A percentile compares a stretch with the other conserved stretches of the same genome.
Evolutionary conservation across 2,113 vertebrate genomes (phyloP).

Genomic region (Cyanistes caeruleus): DNA sequence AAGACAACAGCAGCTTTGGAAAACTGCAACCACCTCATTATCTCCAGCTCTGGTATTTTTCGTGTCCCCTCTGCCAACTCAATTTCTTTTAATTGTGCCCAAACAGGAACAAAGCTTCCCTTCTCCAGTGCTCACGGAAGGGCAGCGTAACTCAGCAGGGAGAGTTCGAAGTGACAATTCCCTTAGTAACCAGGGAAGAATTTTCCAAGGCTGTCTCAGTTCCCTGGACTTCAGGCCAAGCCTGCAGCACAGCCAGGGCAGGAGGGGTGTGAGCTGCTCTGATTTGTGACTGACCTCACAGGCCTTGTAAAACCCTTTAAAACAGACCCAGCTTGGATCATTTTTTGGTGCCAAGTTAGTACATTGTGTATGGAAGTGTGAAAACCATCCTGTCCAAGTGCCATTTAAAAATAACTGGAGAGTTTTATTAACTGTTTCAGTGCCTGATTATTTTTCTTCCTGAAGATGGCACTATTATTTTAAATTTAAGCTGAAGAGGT

Average conservation of each 20-base stretch:
- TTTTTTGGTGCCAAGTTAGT: background rate
- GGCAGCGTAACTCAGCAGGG: background rate
- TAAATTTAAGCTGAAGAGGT: background rate
- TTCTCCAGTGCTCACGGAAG: background rate
- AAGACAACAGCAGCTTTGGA: background rate
- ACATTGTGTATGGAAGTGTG: background rate
- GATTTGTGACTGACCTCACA: background rate
- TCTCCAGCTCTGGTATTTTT: background rate
- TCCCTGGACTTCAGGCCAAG: background rate
- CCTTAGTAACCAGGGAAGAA: background rate
- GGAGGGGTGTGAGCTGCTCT: background rate
- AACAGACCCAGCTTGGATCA: background rate
- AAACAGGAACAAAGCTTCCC: background rate
- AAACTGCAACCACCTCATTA: background rate
- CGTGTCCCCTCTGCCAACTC: background rate
- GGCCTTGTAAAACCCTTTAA: background rate
- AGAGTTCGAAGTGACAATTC: background rate
- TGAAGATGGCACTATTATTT: conserved; percentile 64
- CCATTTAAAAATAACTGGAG: background rate
- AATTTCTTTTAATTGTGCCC: background rate
- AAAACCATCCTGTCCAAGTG: background rate
- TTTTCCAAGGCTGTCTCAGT: background rate
- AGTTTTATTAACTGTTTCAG: background rate
- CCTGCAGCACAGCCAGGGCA: background rate
- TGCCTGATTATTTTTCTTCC: background rate